These are phyloP conservation scores for Typhlichthys subterraneus DNA, from an alignment of 2,797 vertebrate species.

Conservation along the genomic window DNA sequence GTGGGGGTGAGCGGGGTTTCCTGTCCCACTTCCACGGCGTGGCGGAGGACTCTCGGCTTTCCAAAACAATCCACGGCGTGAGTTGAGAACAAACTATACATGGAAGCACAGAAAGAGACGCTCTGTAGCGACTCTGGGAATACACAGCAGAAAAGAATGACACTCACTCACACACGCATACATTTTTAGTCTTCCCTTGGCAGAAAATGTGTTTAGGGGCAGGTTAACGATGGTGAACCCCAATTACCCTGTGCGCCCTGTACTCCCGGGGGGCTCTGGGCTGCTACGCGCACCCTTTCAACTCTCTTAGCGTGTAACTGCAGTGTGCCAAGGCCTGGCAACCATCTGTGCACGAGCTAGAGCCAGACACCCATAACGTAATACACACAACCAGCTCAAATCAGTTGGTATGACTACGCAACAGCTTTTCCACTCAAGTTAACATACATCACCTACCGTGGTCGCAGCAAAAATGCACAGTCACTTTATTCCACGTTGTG, in stretches of 20 bases:
- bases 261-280: conserved; percentile 57
- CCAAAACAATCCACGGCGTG: conserved; percentile 10
- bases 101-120: conserved; percentile 44
- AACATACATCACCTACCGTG: too few species aligned
- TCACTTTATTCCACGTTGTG: neutral
- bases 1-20: conserved; percentile 39
- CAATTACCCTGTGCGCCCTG: conserved; percentile 65
- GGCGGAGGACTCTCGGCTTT: conserved; percentile 45
- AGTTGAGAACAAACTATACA: conserved; percentile 34
- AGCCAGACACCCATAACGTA: conserved; percentile 25
- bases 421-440: conserved; percentile 44
- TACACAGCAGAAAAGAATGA: conserved; percentile 14
- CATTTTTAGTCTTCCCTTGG: neutral
- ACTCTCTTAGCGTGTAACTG: conserved; percentile 27
- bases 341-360: conserved; percentile 35
- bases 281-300: conserved; percentile 20
- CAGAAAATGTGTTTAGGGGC: conserved; percentile 18
- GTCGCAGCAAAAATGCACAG: too few species aligned
- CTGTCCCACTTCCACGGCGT: conserved; percentile 56
- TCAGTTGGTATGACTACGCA: conserved; percentile 51
- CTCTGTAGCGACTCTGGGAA: conserved; percentile 23
- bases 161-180: neutral
- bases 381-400: conserved; percentile 3
- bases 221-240: conserved; percentile 48
- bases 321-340: conserved; percentile 47